Evolutionary conservation across 2,797 vertebrate species (phyloP).

Genomic region (Anniella stebbinsi): DNA sequence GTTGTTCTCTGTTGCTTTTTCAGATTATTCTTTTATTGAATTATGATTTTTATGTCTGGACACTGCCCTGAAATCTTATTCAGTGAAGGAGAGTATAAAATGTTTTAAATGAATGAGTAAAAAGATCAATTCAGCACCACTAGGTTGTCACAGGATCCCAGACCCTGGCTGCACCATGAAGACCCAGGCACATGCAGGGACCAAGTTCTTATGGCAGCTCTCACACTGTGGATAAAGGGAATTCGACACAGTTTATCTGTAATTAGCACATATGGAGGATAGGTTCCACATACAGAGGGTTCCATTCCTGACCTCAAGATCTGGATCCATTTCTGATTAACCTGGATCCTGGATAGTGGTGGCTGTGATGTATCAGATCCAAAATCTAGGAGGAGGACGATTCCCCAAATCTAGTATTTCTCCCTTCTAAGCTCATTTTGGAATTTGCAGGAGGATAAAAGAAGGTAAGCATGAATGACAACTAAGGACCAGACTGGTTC

Average conservation of each 20-base stretch:
- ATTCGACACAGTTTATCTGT: background rate
- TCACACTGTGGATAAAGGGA: background rate
- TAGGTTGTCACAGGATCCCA: background rate
- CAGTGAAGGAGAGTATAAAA: no score
- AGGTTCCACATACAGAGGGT: no score
- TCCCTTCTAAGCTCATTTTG: background rate
- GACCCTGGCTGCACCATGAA: background rate
- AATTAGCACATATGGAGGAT: background rate
- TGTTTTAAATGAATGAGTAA: no score
- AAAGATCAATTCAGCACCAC: background rate
- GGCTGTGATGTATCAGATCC: background rate
- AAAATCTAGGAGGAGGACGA: background rate
- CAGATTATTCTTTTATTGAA: background rate
- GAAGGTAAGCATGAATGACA: background rate
- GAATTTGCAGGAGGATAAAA: background rate
- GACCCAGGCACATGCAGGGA: background rate
- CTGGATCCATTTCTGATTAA: background rate
- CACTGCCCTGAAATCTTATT: no score
- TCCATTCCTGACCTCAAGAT: background rate
- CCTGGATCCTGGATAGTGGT: background rate
- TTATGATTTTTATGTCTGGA: background rate
- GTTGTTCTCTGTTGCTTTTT: background rate
- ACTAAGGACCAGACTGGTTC: background rate
- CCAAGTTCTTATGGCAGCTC: background rate
- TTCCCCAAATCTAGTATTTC: background rate